phyloP scores from a whole-genome alignment of 2,888 invertebrate genomes.

The Corythucha ciliata region DNA sequence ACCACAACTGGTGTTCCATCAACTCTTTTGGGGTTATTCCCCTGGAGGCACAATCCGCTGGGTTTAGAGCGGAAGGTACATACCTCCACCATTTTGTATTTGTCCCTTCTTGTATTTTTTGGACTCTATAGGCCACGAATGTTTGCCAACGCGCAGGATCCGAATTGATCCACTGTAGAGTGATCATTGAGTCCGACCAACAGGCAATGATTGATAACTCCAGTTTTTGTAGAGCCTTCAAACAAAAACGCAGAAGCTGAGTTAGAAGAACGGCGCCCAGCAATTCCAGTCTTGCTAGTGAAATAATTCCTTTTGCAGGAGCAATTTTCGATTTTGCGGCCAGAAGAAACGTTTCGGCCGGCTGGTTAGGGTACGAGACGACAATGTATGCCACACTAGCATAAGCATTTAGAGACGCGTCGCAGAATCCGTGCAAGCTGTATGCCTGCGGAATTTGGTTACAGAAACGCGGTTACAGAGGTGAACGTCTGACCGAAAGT shows the following conservation, averaged over 20 bases:
- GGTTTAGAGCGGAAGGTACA: constrained; percentile 33
- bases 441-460: no score
- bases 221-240: no score
- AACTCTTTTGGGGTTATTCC: no score
- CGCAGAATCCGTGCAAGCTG: constrained; percentile 15
- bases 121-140: constrained; percentile 19
- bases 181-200: no score
- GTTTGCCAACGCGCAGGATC: neutral
- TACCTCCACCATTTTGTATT: constrained; percentile 12
- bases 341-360: neutral
- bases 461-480: no score
- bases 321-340: constrained; percentile 16
- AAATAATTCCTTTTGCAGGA: constrained; percentile 14
- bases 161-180: no score
- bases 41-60: no score
- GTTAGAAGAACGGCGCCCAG: constrained; percentile 18
- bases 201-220: no score
- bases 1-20: no score
- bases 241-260: no score
- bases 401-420: constrained; percentile 15
- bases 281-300: constrained; percentile 27
- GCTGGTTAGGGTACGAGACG: neutral
- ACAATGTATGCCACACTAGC: constrained; percentile 6
- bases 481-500: no score
- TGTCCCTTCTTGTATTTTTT: constrained; percentile 1